Evolutionary conservation across 2,113 vertebrate genomes (phyloP), one percentile per base, ranked within the genome.

Genomic region (Archocentrus centrarchus): DNA sequence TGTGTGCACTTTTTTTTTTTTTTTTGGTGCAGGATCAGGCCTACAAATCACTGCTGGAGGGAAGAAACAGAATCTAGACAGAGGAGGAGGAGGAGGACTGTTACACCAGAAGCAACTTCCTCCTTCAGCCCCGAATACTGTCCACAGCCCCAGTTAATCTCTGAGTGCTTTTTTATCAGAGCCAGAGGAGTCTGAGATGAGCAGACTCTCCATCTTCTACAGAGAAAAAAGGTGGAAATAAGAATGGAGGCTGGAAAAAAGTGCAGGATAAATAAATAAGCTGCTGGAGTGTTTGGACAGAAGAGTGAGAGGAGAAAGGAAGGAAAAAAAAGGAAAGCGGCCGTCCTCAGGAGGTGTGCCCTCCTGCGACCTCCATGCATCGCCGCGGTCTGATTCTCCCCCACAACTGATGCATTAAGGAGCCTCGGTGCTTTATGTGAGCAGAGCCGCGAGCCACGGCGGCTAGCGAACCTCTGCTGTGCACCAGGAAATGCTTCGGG

Each of bases 401-500:
- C 88, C 90, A 88, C 92, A 76, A 59, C 92, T 84, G 92, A 93
- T 81, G 93, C 93, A 85, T 91, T 88, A 87, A 92, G 93, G 80
- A 92, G 86, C 80, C 90, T 77, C 6, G 39, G 58, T 55, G 87
- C 93, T 95, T 92, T 41, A 91, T 94, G 91, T 88, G 91, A 89
- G 86, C 90, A 61, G 87, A 87, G 95, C 95, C 91, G 81, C 59
- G 81, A 90, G 94, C 93, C 89, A 50, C 82, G 82, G 90, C 90
- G 91, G 90, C 91, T 87, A 87, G 86, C 55, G 87, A 87, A 84
- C 86, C 93, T 88, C 90, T 86, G 92, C 93, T 95, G 91, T 92
- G 91, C 93, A 94, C 85, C 93, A 92, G 92, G 92, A 94, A 93
- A 94, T 83, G 91, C 95, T 93, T 91, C 41, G 50, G 93, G 94